These are phyloP conservation scores for Scortum barcoo DNA, from an alignment of 2,113 vertebrate genomes.

Conservation along the genomic window DNA sequence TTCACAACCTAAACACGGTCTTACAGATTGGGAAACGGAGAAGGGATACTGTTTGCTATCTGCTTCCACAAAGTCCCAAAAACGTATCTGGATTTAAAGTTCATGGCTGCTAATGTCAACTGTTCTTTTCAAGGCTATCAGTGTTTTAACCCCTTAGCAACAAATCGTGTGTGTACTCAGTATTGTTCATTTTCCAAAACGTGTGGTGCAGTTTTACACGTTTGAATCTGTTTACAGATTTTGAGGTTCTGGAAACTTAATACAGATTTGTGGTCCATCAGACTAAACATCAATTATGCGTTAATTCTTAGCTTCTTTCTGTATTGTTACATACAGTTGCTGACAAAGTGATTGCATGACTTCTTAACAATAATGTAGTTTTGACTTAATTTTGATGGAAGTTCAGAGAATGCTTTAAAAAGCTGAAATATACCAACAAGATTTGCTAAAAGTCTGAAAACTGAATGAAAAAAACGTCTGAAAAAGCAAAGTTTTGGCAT, in stretches of 20 bases:
- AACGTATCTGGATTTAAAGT: conserved; percentile 9
- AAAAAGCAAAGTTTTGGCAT: not conserved
- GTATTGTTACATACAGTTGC: not conserved
- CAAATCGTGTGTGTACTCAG: not conserved
- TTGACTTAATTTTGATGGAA: not conserved
- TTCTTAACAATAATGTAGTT: not conserved
- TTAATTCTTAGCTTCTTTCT: no score
- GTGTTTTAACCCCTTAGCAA: not conserved
- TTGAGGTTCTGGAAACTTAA: not conserved
- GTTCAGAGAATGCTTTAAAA: no score
- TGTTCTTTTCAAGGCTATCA: not conserved
- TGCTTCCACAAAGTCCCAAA: not conserved
- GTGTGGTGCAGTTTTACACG: not conserved
- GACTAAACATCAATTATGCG: no score
- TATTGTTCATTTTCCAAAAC: not conserved
- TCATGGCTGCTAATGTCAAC: not conserved
- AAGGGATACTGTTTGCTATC: conserved; percentile 3
- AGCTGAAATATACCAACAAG: not conserved
- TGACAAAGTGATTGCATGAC: not conserved
- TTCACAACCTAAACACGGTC: conserved; percentile 33
- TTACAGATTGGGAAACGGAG: conserved; percentile 35
- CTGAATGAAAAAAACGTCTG: not conserved
- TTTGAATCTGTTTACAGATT: not conserved
- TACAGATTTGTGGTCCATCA: no score
- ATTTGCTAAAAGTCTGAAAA: not conserved